Evolutionary conservation across 2,113 vertebrate genomes (phyloP), one percentile per base, ranked within the genome.

Genomic region (Tringa solitaria): DNA sequence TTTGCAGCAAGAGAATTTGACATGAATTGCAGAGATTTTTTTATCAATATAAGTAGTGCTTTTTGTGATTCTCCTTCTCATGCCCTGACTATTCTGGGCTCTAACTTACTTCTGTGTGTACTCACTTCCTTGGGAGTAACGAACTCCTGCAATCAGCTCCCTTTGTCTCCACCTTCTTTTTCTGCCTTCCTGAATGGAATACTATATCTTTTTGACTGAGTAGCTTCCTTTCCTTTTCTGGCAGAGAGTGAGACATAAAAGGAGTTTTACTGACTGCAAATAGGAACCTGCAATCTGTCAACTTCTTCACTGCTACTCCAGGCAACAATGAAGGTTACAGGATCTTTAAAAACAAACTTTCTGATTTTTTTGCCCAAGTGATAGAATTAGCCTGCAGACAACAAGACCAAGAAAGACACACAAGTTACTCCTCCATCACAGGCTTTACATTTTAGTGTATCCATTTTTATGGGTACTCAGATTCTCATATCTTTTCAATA

Each of bases 131-230:
- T 61, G 17, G 33, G 69, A 87, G 12, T 81, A 94, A 84, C 0
- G 0, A 91, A 94, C 83, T 80, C 88, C 24, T 27, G 88, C 85
- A 93, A 94, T 94, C 93, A 96, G 56, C 43, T 95, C 28, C 35
- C 22, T 96, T 96, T 96, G 91, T 96, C 79, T 96, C 51, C 48
- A 65, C 41, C 59, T 68, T 80, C 70, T 85, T 90, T 87, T 93
- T 91, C 72, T 88, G 43, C 56, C 88, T 93, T 90, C 54, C 63
- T 88, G 82, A 95, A 74, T 86, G 60, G 22, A 85, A 27, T 81
- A 50, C 79, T 93, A 30, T 51, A 45, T 93, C 90, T 92, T 94
- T 60, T 67, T 93, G 92, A 93, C 88, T 85, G 80, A 94, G 76
- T 74, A 80, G 56, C 68, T 93, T 88, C 61, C 43, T 90, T 88